Conservation (phyloP, 92 coral and sea anemone genomes). For the Phenganax marumi region DNA sequence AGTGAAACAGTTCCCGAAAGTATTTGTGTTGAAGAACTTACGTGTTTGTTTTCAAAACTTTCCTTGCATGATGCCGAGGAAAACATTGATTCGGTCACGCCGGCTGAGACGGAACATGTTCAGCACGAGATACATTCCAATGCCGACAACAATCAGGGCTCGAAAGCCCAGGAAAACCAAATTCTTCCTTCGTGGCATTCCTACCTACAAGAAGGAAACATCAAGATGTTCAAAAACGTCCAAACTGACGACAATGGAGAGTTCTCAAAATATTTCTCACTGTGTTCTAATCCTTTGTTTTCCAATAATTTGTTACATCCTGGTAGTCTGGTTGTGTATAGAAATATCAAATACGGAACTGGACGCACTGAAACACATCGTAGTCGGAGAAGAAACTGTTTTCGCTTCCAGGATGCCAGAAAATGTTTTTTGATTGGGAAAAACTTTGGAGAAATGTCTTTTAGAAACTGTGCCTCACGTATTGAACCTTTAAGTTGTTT, state of each 20-base stretch:
- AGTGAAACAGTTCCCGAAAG: neutral
- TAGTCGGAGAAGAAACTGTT: neutral
- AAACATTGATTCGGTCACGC: neutral
- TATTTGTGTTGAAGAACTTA: conserved; percentile 10
- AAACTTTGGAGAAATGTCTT: neutral
- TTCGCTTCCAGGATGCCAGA: neutral
- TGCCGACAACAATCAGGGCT: too few relatives aligned
- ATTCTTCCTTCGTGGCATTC: neutral
- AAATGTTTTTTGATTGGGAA: neutral
- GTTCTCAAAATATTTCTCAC: neutral
- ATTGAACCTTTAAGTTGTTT: conserved; percentile 7
- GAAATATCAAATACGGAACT: neutral
- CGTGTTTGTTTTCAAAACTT: conserved; percentile 33
- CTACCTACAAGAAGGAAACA: neutral
- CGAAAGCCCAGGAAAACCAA: neutral
- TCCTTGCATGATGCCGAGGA: conserved; percentile 1
- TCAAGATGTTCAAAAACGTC: neutral
- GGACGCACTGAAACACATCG: neutral
- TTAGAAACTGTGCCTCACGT: neutral
- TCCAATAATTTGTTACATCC: neutral
- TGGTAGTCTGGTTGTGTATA: neutral
- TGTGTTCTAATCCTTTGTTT: conserved; percentile 8
- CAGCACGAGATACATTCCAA: too few relatives aligned
- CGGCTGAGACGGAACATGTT: neutral
- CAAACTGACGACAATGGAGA: neutral